Conservation (phyloP, 2,888 invertebrate species). For the Tiliacea aurago region DNA sequence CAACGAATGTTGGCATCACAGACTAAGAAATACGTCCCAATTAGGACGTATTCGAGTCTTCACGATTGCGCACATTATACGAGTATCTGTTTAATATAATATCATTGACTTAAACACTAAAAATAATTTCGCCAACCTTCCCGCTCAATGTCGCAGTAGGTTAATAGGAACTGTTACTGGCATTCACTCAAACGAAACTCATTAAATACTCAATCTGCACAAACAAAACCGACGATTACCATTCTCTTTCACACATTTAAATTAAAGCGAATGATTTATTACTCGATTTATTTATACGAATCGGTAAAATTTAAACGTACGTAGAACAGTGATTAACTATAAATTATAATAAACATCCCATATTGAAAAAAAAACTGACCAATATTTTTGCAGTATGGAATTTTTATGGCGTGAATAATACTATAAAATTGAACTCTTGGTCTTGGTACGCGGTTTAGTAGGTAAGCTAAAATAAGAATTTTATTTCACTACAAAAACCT, state of each 20-base stretch:
- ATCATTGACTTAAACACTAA: too few species aligned
- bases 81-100: too few species aligned
- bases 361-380: not conserved
- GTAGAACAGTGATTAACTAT: conserved; percentile 23
- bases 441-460: conserved; percentile 2
- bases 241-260: conserved; percentile 31
- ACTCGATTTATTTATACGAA: conserved; percentile 39
- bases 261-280: conserved; percentile 41
- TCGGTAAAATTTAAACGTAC: conserved; percentile 5
- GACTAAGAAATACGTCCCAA: too few species aligned
- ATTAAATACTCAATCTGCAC: conserved; percentile 45
- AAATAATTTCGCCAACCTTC: too few species aligned
- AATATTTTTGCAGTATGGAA: not conserved
- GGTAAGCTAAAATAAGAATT: not conserved
- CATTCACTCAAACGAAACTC: conserved; percentile 54
- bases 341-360: conserved; percentile 18
- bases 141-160: not conserved
- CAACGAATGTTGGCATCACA: too few species aligned
- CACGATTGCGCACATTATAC: too few species aligned
- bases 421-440: conserved; percentile 5
- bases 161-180: conserved; percentile 29
- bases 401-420: conserved; percentile 32
- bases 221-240: conserved; percentile 31
- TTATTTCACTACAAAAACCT: conserved; percentile 1
- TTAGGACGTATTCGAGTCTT: too few species aligned